Evolutionary conservation across 2,888 invertebrate genomes (phyloP).

Genomic region (Cynaeus angustus): DNA sequence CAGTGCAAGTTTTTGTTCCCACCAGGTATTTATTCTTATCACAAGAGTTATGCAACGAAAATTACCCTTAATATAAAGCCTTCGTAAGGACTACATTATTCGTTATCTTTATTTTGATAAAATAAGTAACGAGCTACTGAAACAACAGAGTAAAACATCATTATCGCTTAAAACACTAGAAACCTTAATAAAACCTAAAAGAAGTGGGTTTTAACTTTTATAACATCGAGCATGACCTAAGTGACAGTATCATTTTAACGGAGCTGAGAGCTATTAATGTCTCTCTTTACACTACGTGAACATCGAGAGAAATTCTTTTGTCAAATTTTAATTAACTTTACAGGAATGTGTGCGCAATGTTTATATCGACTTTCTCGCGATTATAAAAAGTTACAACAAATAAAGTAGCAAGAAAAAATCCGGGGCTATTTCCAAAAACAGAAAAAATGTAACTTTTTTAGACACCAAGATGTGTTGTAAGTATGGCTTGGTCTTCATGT

Average conservation of each 20-base stretch:
- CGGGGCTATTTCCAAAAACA: not conserved
- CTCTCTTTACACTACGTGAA: slow-evolving; percentile 24
- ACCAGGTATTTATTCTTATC: slow-evolving; percentile 38
- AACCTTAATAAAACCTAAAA: slow-evolving; percentile 24
- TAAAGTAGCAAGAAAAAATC: not conserved
- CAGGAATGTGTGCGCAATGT: slow-evolving; percentile 2
- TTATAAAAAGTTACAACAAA: slow-evolving; percentile 3
- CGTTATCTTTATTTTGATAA: slow-evolving; percentile 36
- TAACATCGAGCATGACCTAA: slow-evolving; percentile 16
- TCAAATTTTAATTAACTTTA: slow-evolving; percentile 26
- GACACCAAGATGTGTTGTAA: too few relatives aligned
- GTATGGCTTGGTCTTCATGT: not conserved
- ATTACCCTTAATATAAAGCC: slow-evolving; percentile 20
- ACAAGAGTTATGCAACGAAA: slow-evolving; percentile 37
- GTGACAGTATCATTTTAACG: slow-evolving; percentile 19
- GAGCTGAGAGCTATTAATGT: slow-evolving; percentile 26
- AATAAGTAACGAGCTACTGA: slow-evolving; percentile 10
- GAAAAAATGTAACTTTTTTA: too few relatives aligned
- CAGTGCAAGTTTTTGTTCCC: slow-evolving; percentile 31
- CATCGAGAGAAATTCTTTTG: slow-evolving; percentile 14
- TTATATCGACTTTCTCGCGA: not conserved
- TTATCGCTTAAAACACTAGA: slow-evolving; percentile 33
- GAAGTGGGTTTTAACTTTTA: slow-evolving; percentile 14
- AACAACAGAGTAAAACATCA: slow-evolving; percentile 21
- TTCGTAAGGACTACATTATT: slow-evolving; percentile 12